Percentiles rank a stretch among this genome's conserved stretches.
Evolutionary conservation across 2,113 vertebrate species (phyloP).

Genomic region (Perca flavescens): DNA sequence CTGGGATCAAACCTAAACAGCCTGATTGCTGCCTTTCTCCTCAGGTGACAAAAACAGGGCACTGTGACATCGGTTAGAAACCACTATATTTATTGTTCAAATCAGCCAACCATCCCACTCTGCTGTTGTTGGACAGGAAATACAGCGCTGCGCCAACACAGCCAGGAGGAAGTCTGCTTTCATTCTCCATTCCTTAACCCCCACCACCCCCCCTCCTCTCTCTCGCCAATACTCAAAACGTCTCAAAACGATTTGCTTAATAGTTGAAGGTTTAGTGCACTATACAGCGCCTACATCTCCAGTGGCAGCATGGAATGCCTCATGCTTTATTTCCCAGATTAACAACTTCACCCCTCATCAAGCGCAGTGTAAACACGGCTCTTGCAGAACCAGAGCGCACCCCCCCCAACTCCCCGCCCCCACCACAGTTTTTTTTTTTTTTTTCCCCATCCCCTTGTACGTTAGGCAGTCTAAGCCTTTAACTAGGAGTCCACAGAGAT

Average conservation of each 20-base stretch:
- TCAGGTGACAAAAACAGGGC: conserved; percentile 74
- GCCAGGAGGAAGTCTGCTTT: conserved; percentile 75
- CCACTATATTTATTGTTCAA: conserved; percentile 80
- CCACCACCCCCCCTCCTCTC: background rate
- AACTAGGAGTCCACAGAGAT: conserved; percentile 56
- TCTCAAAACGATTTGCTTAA: conserved; percentile 40
- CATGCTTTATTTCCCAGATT: conserved; percentile 79
- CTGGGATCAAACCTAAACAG: conserved; percentile 66
- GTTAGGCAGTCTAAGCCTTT: conserved; percentile 51
- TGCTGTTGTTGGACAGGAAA: conserved; percentile 83
- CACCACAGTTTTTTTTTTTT: conserved; percentile 50
- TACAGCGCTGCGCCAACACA: conserved; percentile 52
- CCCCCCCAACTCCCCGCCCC: background rate
- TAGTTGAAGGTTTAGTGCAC: conserved; percentile 29
- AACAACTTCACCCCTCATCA: conserved; percentile 83
- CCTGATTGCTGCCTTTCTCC: conserved; percentile 68
- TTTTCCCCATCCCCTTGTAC: conserved; percentile 34
- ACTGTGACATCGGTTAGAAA: conserved; percentile 69
- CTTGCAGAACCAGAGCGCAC: conserved; percentile 37
- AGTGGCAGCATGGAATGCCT: conserved; percentile 75
- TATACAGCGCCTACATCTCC: conserved; percentile 45
- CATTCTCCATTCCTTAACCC: conserved; percentile 42
- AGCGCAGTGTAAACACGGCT: conserved; percentile 79
- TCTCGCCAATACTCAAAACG: conserved; percentile 9
- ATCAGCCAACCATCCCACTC: conserved; percentile 74